phyloP scores from a whole-genome alignment of 1,140 invertebrate genomes.

The Drosophila triauraria region DNA sequence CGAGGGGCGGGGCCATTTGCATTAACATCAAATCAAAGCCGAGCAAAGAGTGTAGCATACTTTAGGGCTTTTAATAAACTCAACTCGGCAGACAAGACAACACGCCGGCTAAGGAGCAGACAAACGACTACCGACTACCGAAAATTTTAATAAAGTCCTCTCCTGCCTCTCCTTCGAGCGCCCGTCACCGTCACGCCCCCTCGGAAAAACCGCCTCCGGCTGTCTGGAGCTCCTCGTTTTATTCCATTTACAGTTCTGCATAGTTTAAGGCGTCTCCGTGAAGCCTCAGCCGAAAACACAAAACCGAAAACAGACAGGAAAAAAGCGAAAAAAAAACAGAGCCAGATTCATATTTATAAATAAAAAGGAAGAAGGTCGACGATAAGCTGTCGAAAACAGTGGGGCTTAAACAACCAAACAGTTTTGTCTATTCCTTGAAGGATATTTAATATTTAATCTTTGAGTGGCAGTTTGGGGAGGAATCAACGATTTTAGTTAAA shows the following conservation, averaged over 20 bases:
- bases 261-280: conserved; percentile 50
- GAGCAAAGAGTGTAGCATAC: conserved; percentile 26
- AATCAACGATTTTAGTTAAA: too few species aligned
- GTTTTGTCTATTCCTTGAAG: background rate
- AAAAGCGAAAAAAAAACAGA: conserved; percentile 5
- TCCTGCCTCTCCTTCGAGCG: background rate
- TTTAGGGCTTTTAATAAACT: conserved; percentile 69
- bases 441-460: background rate
- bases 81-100: conserved; percentile 31
- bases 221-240: conserved; percentile 31
- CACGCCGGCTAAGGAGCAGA: conserved; percentile 29
- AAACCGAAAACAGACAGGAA: background rate
- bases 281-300: background rate
- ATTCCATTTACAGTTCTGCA: conserved; percentile 54
- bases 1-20: conserved; percentile 54
- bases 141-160: conserved; percentile 66
- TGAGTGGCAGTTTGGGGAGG: background rate
- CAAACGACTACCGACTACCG: conserved; percentile 52
- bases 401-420: background rate
- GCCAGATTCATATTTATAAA: conserved; percentile 12
- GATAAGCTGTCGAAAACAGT: background rate
- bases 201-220: conserved; percentile 12
- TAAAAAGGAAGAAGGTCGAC: conserved; percentile 10
- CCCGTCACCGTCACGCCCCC: conserved; percentile 24
- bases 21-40: conserved; percentile 77